Evolutionary conservation across 2,113 vertebrate genomes (phyloP), one percentile per base, ranked within the genome.

Genomic region (Dasypus novemcinctus): DNA sequence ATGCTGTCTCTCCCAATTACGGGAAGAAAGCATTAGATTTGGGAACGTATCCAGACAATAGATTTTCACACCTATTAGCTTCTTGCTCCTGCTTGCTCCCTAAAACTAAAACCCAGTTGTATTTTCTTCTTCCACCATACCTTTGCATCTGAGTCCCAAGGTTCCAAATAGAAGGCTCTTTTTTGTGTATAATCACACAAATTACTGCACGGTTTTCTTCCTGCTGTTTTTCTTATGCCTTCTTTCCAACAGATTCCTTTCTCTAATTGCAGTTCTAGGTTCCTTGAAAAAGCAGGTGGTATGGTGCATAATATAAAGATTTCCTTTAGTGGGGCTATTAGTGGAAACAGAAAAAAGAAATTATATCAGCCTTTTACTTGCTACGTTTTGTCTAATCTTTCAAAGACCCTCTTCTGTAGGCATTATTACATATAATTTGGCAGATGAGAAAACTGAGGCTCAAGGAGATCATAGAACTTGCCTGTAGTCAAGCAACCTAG

Each of bases 401-500:
- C n/a, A 82, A 81, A 69, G 54, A 78, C 4, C 10, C 61, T 79
- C 23, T 23, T 13, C 41, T 38, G 36, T 92, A 64, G 31, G 23
- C 61, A 59, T 71, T 31, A 72, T 66, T 72, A 76, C 20, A 18
- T 90, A 10, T 88, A 36, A 36, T 43, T 91, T 87, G 72, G 57
- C 43, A n/a, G 63, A 57, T 74, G n/a, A 95, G 66, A 46, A 94
- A 85, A 95, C 49, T 41, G 46, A 95, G 59, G 20, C 49, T 90
- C 61, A 66, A 36, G 14, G 36, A 96, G n/a, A 38, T 72, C 46
- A 82, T 86, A 46, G 68, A 71, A 87, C 38, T 82, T 87, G 14
- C 29, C 13, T 71, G 63, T 94, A 87, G 71, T 87, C 49, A 90
- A 75, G 69, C 66, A 49, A 46, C 72, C 46, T 68, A 79, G 17